phyloP scores from a whole-genome alignment of 2,113 vertebrate genomes.

The Melospiza melodia region DNA sequence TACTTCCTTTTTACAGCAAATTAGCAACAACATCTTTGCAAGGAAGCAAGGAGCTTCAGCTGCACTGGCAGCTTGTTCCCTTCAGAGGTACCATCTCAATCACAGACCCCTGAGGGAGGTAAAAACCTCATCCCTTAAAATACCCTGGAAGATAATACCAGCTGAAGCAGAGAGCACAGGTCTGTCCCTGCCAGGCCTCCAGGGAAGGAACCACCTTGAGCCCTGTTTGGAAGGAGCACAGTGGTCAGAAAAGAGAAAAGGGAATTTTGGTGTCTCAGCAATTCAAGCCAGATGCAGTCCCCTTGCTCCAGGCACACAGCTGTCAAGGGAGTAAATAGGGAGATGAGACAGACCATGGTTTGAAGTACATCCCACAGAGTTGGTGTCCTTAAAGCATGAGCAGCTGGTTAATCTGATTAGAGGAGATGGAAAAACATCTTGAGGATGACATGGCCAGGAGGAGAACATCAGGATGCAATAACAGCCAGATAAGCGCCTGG shows the following conservation, averaged over 20 bases:
- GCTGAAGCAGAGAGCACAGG: not conserved
- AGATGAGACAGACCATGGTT: not conserved
- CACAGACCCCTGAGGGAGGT: not conserved
- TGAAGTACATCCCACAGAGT: not conserved
- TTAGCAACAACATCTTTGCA: not conserved
- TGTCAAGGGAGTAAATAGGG: not conserved
- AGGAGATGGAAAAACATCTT: slow-evolving; percentile 30
- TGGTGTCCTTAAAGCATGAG: not conserved
- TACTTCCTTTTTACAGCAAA: not conserved
- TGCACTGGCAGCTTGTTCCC: not conserved
- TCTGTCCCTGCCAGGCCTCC: not conserved
- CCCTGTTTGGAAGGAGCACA: not conserved
- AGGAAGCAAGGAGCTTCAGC: not conserved
- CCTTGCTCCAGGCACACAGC: not conserved
- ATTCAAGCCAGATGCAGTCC: not conserved
- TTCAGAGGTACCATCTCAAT: not conserved
- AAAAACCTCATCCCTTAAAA: not conserved
- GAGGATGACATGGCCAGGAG: not conserved
- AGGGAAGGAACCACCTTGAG: not conserved
- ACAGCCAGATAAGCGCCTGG: not conserved
- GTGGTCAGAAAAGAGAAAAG: not conserved
- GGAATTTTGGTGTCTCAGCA: not conserved
- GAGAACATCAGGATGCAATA: not conserved
- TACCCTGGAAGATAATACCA: not conserved
- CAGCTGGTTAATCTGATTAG: slow-evolving; percentile 53